Evolutionary conservation across 2,797 vertebrate species (phyloP), one percentile per base, ranked within the genome.

Genomic region (Ptychobarbus kaznakovi): DNA sequence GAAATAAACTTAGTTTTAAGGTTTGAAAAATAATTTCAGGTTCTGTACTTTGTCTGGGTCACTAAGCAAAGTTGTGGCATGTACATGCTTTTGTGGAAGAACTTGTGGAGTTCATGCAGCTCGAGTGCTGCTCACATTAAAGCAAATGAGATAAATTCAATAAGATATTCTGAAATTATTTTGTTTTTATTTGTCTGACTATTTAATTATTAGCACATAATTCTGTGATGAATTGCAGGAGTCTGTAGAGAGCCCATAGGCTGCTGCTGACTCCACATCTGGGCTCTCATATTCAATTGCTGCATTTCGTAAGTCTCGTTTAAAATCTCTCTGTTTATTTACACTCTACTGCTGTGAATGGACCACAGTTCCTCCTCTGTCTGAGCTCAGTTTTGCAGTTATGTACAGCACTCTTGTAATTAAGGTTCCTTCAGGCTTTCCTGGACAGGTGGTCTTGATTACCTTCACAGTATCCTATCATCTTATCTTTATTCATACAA

Each of bases 371-470:
- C 81, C 83, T 86, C 38, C 25, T 83, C 58, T 83, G 11, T 25
- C 38, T 78, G 81, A 51, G 79, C 63, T 80, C 35, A 75, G 72
- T 13, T 40, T 65, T 82, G 38, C 18, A 68, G 63, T n/a, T 84
- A 61, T 86, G 77, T 81, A 80, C 70, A 70, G 28, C 78, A 28
- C 53, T 81, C 51, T 35, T 87, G 78, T 86, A 82, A 89, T 89
- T 87, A 88, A 87, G 85, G 80, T 87, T 88, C 82, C 84, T 83
- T 51, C 63, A 61, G 84, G 79, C 78, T 89, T 82, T 87, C 66
- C 66, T 87, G 78, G 20, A 88, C 83, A 91, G 86, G 81, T 87
- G 89, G 81, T 89, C 84, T 87, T 65, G 68, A 90, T 90, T 89
- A 89, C 28, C 66, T 75, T 85, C 69, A 65, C 35, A 69, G 69